Percentiles rank a stretch among this genome's conserved stretches.
Evolutionary conservation across 2,888 invertebrate genomes (phyloP).

Genomic region (Thecocarcelia acutangulata): DNA sequence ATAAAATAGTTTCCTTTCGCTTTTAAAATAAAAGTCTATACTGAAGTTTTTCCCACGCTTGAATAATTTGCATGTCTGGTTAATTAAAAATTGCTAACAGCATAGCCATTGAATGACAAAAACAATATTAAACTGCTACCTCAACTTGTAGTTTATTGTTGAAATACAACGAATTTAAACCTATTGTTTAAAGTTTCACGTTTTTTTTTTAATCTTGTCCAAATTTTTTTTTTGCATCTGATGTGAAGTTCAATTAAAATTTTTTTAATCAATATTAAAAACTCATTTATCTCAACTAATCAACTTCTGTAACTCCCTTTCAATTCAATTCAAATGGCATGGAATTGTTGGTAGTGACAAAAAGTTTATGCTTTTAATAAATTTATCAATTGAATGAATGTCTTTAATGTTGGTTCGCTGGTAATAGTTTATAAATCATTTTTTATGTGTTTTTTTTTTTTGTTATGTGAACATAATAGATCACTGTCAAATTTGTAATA

Average conservation of each 20-base stretch:
- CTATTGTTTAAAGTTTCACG: conserved; percentile 34
- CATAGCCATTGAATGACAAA: conserved; percentile 9
- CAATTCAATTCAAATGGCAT: conserved; percentile 56
- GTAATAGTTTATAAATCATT: conserved; percentile 54
- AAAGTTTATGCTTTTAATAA: conserved; percentile 19
- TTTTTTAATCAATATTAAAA: conserved; percentile 59
- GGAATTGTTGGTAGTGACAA: conserved; percentile 10
- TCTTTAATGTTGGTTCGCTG: conserved; percentile 25
- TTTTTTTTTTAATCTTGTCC: conserved; percentile 25
- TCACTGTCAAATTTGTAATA: conserved; percentile 65
- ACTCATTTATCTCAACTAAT: conserved; percentile 70
- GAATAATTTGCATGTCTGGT: conserved; percentile 22
- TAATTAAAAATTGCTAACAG: conserved; percentile 20
- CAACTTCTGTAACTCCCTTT: conserved; percentile 69
- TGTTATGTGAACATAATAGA: conserved; percentile 66
- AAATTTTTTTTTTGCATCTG: background rate
- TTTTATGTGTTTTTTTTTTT: conserved; percentile 28
- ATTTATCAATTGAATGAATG: conserved; percentile 11
- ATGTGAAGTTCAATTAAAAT: conserved; percentile 37
- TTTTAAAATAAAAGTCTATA: too few species aligned
- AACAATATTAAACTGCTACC: conserved; percentile 14
- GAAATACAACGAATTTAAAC: conserved; percentile 4
- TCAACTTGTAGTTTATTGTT: conserved; percentile 9
- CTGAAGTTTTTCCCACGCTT: conserved; percentile 48
- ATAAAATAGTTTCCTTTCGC: too few species aligned